A percentile compares a stretch with the other conserved stretches of the same genome.
These are phyloP conservation scores for Paraescarpia echinospica DNA, from an alignment of 1,140 invertebrate genomes.

Conservation along the genomic window DNA sequence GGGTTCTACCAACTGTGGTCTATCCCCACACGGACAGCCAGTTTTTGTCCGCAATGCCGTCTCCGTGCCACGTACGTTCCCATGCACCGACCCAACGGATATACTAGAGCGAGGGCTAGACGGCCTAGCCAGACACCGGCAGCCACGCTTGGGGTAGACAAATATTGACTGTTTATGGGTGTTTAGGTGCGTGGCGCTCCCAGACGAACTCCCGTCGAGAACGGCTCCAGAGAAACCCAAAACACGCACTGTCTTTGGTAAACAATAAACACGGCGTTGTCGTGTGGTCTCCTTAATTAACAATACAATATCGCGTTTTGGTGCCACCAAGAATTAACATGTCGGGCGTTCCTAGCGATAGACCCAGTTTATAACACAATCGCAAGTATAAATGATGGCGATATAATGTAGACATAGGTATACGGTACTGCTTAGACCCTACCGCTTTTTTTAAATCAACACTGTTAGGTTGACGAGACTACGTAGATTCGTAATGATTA, in stretches of 20 bases:
- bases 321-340: neutral
- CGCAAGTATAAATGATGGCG: too few species aligned
- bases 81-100: neutral
- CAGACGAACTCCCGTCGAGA: neutral
- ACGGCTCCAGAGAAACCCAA: neutral
- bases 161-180: neutral
- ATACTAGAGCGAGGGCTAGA: neutral
- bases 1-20: too few species aligned
- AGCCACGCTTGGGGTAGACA: neutral
- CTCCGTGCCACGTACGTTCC: neutral
- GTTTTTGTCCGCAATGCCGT: neutral
- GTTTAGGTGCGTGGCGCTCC: neutral
- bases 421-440: too few species aligned
- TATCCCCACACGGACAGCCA: neutral
- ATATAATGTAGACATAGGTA: too few species aligned
- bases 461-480: too few species aligned
- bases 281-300: neutral
- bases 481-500: too few species aligned
- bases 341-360: too few species aligned
- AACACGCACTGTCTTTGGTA: neutral
- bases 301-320: neutral
- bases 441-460: too few species aligned
- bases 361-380: too few species aligned
- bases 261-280: too few species aligned
- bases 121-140: neutral